Evolutionary conservation across 2,888 invertebrate genomes (phyloP), one percentile per base, ranked within the genome.

Genomic region (Synanthedon tipuliformis): DNA sequence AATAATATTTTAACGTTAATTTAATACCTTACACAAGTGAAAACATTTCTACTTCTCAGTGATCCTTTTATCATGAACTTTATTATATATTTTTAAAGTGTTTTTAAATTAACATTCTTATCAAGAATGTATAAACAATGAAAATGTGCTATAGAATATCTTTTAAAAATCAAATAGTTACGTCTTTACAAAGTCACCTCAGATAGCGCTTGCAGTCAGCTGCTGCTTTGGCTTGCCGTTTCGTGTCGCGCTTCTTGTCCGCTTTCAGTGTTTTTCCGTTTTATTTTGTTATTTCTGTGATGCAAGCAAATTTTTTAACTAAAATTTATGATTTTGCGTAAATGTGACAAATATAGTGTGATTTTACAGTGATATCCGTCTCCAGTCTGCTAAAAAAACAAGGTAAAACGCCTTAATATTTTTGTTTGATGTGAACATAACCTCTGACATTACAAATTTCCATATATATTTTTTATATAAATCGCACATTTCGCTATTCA

Each of bases 181-280:
- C 81, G 76, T 64, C 58, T 53, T 51, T 69, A 62, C 82, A 84
- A 87, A 69, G 86, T 78, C 64, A 78, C 63, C 61, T 62, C 75
- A 70, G 63, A 66, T 81, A 66, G 70, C 66, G 64, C 66, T 69
- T 72, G 72, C 77, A 90, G 90, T 90, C 90, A 90, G 90, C 90
- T 90, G 90, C 90, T 90, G 90, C 90, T 90, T 56, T 90, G 86
- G 88, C 90, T 89, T 90, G 89, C 89, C 88, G 89, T 89, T 90
- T 88, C 89, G 89, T 88, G 87, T 88, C 87, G 88, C 88, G 88
- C 88, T 88, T 88, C 82, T 87, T 87, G 87, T 88, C 84, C 82
- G 88, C 88, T 88, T 88, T 88, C 77, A 81, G 87, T 88, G 88
- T 88, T 88, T 34, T 88, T 88, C 82, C 73, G 87, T 88, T 88